Evolutionary conservation across 2,888 invertebrate genomes (phyloP), one percentile per base, ranked within the genome.

Genomic region (Conomelus anceps): DNA sequence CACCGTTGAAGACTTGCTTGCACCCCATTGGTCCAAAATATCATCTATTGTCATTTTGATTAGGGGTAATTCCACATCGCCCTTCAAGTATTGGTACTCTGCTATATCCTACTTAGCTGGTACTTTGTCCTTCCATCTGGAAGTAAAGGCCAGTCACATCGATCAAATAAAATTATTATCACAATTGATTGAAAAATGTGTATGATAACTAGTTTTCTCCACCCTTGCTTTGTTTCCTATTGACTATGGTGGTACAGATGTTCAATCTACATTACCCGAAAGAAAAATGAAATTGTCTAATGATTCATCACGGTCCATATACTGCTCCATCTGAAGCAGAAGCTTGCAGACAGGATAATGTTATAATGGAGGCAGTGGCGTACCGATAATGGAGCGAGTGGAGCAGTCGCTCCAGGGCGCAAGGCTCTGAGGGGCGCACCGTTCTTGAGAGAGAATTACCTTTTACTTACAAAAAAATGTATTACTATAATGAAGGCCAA

Each of bases 11-110:
- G 29, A 24, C 29, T 86, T 26, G 26, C 17, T 22, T 63, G 84
- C 87, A 89, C 88, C 89, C 90, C 87, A 90, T 90, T 90, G 90
- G 90, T 90, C 88, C 90, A 90, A 90, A 89, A 89, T 90, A 63
- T n/a, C 63, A 41, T 87, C 89, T 26, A 90, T 90, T 90, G 90
- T 90, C 86, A 90, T 90, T 89, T 85, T 63, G 89, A 90, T 90
- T 86, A 26, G 63, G 87, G 63, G 84, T 89, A 90, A 90, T 90
- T 89, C 89, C 90, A 22, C 22, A 17, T 85, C 88, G 11, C 88
- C 88, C 88, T 41, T 41, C 34, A 34, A 34, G 34, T 34, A 20
- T 63, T n/a, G 1, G 20, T 63, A 63, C 63, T 63, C 63, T 63
- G 63, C n/a, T 63, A n/a, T n/a, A 63, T 63, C 63, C 63, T 63